These are phyloP conservation scores for Athalia circularis DNA, from an alignment of 2,888 invertebrate genomes.

Conservation along the genomic window DNA sequence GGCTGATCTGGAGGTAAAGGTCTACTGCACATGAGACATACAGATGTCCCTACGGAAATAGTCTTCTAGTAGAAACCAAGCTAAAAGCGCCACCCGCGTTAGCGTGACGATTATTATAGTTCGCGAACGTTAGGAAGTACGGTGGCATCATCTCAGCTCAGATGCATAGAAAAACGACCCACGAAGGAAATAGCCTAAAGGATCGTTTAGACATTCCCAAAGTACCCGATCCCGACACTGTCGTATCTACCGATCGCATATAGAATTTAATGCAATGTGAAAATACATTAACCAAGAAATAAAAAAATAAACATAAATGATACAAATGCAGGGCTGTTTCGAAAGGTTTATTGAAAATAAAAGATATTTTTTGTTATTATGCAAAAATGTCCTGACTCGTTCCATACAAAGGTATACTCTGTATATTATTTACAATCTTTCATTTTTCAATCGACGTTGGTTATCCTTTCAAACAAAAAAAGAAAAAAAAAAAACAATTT, in stretches of 20 bases:
- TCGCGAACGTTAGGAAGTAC: conserved; percentile 19
- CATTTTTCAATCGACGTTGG: too few relatives aligned
- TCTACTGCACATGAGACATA: neutral
- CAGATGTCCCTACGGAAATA: conserved; percentile 26
- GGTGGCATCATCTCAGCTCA: neutral
- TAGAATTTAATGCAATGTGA: neutral
- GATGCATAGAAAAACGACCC: conserved; percentile 25
- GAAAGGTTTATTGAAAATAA: too few relatives aligned
- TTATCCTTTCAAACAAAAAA: too few relatives aligned
- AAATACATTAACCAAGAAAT: neutral
- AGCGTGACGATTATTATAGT: conserved; percentile 22
- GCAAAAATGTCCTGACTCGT: too few relatives aligned
- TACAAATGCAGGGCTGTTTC: too few relatives aligned
- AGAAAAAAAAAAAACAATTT: too few relatives aligned
- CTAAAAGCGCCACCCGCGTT: neutral
- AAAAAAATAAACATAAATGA: too few relatives aligned
- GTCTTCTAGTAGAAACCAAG: conserved; percentile 3
- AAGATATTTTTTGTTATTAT: too few relatives aligned
- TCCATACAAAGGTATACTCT: too few relatives aligned
- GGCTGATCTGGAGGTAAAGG: neutral
- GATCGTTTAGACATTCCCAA: conserved; percentile 38
- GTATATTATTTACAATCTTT: too few relatives aligned
- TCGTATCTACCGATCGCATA: neutral
- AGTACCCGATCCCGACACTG: conserved; percentile 8
- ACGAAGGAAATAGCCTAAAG: conserved; percentile 28